These are phyloP conservation scores for Bombus huntii DNA, from an alignment of 1,140 invertebrate genomes.

Conservation along the genomic window DNA sequence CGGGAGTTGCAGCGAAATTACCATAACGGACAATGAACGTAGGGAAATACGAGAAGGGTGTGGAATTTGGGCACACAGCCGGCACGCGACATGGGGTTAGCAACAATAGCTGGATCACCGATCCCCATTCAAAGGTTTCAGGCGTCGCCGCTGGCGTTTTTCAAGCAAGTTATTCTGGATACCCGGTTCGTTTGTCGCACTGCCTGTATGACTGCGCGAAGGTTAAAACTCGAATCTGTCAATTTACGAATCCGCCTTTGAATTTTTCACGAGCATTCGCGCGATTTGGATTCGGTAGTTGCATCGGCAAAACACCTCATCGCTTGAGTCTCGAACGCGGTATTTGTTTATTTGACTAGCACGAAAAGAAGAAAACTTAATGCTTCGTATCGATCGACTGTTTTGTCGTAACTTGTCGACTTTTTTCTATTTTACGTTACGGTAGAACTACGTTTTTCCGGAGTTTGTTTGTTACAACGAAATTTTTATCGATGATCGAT, in stretches of 20 bases:
- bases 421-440: too few relatives aligned
- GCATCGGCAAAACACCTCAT: background rate
- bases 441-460: too few relatives aligned
- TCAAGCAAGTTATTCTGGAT: constrained; percentile 1
- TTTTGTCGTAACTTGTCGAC: too few relatives aligned
- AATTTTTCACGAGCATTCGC: background rate
- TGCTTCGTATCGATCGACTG: too few relatives aligned
- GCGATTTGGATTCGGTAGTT: too few relatives aligned
- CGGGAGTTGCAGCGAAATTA: constrained; percentile 48
- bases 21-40: constrained; percentile 46
- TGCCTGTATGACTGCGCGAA: background rate
- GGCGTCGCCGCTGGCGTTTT: constrained; percentile 31
- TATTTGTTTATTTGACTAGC: background rate
- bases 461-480: too few relatives aligned
- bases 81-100: constrained; percentile 58
- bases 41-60: constrained; percentile 11
- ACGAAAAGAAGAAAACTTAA: too few relatives aligned
- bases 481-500: too few relatives aligned
- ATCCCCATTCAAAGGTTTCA: constrained; percentile 14
- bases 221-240: background rate
- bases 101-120: constrained; percentile 51
- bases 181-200: too few relatives aligned
- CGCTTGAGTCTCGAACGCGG: too few relatives aligned
- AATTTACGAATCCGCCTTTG: background rate
- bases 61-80: constrained; percentile 10